Base-by-base conservation (phyloP, 2,888 invertebrate species). In the Parnassius glacialis region DNA sequence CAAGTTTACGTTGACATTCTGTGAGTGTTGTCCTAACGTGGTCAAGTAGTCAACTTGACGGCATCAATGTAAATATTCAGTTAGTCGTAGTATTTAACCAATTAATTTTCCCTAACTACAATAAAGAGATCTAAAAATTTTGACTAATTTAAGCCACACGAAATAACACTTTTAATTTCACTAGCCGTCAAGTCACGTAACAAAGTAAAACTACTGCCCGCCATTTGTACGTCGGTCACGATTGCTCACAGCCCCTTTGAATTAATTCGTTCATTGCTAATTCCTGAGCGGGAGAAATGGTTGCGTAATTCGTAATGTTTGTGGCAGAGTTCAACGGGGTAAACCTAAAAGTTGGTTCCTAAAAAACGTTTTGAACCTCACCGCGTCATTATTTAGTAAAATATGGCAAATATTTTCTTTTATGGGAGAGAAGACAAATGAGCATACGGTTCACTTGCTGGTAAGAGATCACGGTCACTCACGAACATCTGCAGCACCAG, bases 151-250 rank as follows among this genome's bases (percentile, higher is more conserved):
- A 51, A 16, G 52, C 45, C 41, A 58, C 59, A 57, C 16, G 10
- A 62, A 74, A 77, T 74, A 78, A 76, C 76, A 78, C 77, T 81
- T 76, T 79, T 80, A 79, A 83, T 83, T 83, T 81, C 80, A 78
- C 76, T 72, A 69, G 61, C 64, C 55, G 65, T 59, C 64, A 57
- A 63, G 73, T 76, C 79, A 79, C 78, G 65, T 57, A 66, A 61
- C 67, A 54, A 63, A 65, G 72, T 69, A 72, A 77, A 75, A 73
- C 65, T 73, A 70, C 65, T 47, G 61, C 47, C 20, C 53, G 62
- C 50, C 61, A 59, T 67, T 67, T 53, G 56, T 44, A 68, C 65
- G 54, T 67, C 59, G 71, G 75, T 77, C 71, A 74, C 74, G 74
- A 65, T 54, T 66, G 59, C 56, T 47, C 13, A 13, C 62, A 65